Base-by-base conservation (phyloP, 2,113 vertebrate species). In the Bombycilla garrulus region DNA sequence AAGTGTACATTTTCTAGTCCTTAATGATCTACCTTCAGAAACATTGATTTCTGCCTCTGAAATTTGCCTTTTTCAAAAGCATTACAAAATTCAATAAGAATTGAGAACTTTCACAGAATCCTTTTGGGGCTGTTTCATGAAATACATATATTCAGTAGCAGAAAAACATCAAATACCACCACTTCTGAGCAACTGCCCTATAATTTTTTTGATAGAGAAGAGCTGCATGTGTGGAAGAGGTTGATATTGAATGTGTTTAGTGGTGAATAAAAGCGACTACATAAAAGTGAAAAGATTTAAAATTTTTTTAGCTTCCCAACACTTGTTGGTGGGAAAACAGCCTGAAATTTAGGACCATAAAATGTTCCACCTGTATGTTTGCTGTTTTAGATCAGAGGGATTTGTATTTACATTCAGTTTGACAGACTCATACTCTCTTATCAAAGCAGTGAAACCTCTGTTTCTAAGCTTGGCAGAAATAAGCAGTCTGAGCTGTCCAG, bases 41-140 rank as follows among this genome's bases (percentile, higher is more conserved):
- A 85, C 60, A 93, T 92, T 74, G 93, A 97, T 93, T 95, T 93
- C 86, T 92, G 51, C 80, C 76, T 35, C 88, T 81, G 80, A 90
- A 96, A 95, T 96, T 71, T 94, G 76, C 64, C 72, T 92, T 95
- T 93, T 92, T 44, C 56, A 86, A 86, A 93, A 86, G 12, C 48
- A 38, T 86, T 90, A 70, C 31, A 53, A 79, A 81, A 90, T 92
- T 96, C 79, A 86, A 22, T 88, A 67, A 51, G 69, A 92, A 74
- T 71, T 48, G 60, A 67, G 38, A 94, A 48, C 28, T 71, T 92
- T 66, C 48, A 83, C 42, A 71, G 40, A 88, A 86, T 57, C 19
- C 36, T 67, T 93, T 81, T 84, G n/a, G 29, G 57, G 18, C 50
- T 76, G 9, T 88, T 92, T 77, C 24, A 73, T 86, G 67, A 66